phyloP scores from a whole-genome alignment of 1,140 invertebrate genomes.

The Drosophila truncata region DNA sequence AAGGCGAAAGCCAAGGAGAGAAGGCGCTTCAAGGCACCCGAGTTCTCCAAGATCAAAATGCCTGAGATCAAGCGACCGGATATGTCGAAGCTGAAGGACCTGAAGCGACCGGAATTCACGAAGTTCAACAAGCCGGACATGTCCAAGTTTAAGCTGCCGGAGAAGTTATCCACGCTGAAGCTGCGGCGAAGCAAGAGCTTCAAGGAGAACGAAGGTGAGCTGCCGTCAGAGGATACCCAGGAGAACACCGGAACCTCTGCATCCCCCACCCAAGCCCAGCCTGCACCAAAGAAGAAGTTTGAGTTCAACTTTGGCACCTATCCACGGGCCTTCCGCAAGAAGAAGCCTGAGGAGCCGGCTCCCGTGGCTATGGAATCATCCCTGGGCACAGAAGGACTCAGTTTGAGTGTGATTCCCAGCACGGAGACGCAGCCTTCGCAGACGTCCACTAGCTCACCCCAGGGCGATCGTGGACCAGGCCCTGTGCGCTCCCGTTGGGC shows the following conservation, averaged over 20 bases:
- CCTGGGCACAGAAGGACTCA: slow-evolving; percentile 76
- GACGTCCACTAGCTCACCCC: slow-evolving; percentile 86
- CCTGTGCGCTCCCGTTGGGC: slow-evolving; percentile 86
- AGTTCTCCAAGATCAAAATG: slow-evolving; percentile 86
- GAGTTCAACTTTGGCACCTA: slow-evolving; percentile 91
- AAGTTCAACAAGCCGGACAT: slow-evolving; percentile 86
- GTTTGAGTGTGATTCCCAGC: slow-evolving; percentile 80
- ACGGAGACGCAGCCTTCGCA: slow-evolving; percentile 83
- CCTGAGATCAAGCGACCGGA: slow-evolving; percentile 88
- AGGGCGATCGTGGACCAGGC: slow-evolving; percentile 85
- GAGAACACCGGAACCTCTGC: slow-evolving; percentile 28
- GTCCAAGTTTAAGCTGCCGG: slow-evolving; percentile 88
- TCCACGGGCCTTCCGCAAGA: slow-evolving; percentile 90
- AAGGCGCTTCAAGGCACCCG: slow-evolving; percentile 76
- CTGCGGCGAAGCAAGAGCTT: slow-evolving; percentile 79
- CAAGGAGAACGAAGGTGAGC: slow-evolving; percentile 73
- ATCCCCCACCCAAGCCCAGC: slow-evolving; percentile 61
- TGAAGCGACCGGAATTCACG: slow-evolving; percentile 82
- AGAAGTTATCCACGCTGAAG: slow-evolving; percentile 85
- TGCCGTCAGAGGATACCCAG: slow-evolving; percentile 43
- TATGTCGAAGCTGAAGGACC: slow-evolving; percentile 87
- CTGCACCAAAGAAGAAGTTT: slow-evolving; percentile 86
- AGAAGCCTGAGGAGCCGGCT: slow-evolving; percentile 86
- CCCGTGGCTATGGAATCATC: slow-evolving; percentile 60
- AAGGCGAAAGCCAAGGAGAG: slow-evolving; percentile 82